These are phyloP conservation scores for Coelopa pilipes DNA, from an alignment of 2,888 invertebrate species.

Conservation along the genomic window DNA sequence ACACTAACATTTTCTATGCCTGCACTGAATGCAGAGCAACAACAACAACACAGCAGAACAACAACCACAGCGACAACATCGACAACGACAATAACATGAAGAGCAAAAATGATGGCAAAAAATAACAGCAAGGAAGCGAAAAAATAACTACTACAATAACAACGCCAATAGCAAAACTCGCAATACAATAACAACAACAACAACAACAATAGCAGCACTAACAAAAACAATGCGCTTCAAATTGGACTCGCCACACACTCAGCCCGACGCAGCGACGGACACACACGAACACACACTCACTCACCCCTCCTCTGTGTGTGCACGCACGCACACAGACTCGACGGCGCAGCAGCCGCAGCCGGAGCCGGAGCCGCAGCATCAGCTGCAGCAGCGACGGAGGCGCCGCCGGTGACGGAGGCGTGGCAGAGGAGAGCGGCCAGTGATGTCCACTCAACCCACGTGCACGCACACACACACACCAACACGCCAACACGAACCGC, in stretches of 20 bases:
- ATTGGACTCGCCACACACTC: constrained; percentile 26
- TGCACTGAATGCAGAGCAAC: constrained; percentile 23
- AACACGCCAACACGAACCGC: constrained; percentile 1
- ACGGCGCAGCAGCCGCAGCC: neutral
- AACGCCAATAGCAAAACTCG: neutral
- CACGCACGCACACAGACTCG: too few species aligned
- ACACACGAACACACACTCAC: constrained; percentile 3
- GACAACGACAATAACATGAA: neutral
- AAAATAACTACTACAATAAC: neutral
- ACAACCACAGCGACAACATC: constrained; percentile 3
- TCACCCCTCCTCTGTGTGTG: neutral
- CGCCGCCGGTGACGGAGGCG: neutral
- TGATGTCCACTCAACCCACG: constrained; percentile 25
- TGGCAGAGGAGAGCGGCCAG: neutral
- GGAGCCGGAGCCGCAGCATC: neutral
- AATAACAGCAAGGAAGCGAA: too few species aligned
- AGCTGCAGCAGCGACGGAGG: constrained; percentile 10
- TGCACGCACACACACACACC: constrained; percentile 7
- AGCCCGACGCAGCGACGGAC: neutral
- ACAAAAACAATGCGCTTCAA: constrained; percentile 24
- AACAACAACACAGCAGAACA: constrained; percentile 23
- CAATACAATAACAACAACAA: neutral
- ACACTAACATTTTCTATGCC: constrained; percentile 31
- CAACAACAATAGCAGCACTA: constrained; percentile 6
- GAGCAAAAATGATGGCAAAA: neutral